Percentiles rank a stretch among this genome's conserved stretches.
phyloP scores from a whole-genome alignment of 1,140 invertebrate species.

The Drosophila sechellia region DNA sequence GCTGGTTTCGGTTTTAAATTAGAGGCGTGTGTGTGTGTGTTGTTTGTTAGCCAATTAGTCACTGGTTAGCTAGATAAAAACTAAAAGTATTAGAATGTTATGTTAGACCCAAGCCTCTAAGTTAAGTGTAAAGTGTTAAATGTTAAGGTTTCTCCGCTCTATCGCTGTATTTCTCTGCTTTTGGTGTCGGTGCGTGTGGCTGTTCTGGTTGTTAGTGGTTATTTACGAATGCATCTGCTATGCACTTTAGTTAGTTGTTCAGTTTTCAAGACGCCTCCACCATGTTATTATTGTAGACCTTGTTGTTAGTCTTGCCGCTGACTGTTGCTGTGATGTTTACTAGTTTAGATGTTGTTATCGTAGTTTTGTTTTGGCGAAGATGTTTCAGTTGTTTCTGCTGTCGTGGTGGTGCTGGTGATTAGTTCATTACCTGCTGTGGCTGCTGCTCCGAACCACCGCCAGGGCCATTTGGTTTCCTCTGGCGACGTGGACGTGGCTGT shows the following conservation, averaged over 20 bases:
- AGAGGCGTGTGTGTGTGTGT: slow-evolving; percentile 9
- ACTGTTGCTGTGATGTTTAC: slow-evolving; percentile 27
- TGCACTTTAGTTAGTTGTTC: slow-evolving; percentile 47
- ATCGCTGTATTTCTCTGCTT: slow-evolving; percentile 20
- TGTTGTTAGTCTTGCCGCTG: slow-evolving; percentile 47
- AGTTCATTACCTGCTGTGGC: slow-evolving; percentile 83
- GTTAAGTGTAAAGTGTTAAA: slow-evolving; percentile 23
- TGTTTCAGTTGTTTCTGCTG: slow-evolving; percentile 39
- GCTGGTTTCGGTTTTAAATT: slow-evolving; percentile 20
- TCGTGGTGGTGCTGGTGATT: slow-evolving; percentile 34
- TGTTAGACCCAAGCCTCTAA: slow-evolving; percentile 69
- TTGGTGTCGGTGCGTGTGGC: slow-evolving; percentile 25
- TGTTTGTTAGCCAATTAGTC: slow-evolving; percentile 34
- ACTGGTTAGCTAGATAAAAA: slow-evolving; percentile 9
- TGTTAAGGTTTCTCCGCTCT: slow-evolving; percentile 29
- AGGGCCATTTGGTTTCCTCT: slow-evolving; percentile 76
- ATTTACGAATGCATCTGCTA: slow-evolving; percentile 49
- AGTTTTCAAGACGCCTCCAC: slow-evolving; percentile 51
- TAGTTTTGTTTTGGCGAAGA: slow-evolving; percentile 42
- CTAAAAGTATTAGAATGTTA: slow-evolving; percentile 46
- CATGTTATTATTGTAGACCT: slow-evolving; percentile 39
- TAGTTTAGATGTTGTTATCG: slow-evolving; percentile 48
- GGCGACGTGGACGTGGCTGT: slow-evolving; percentile 74
- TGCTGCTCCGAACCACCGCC: slow-evolving; percentile 78
- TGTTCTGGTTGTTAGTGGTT: slow-evolving; percentile 53